phyloP scores from a whole-genome alignment of 2,888 invertebrate genomes.

The Pelosia muscerda region DNA sequence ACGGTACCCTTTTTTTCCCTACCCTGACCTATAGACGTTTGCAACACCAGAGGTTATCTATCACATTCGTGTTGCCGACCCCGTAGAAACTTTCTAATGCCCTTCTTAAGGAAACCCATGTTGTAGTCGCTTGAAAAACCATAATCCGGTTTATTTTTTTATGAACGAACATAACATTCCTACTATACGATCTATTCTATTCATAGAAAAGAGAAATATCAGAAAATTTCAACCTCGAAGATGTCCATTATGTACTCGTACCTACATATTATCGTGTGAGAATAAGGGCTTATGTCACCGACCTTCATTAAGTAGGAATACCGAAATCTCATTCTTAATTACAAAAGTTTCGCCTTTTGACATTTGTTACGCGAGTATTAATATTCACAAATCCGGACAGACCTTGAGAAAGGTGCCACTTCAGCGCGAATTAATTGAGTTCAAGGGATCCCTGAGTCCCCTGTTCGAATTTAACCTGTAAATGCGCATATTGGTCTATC shows the following conservation, averaged over 20 bases:
- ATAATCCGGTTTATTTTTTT: too few relatives aligned
- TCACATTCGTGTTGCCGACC: too few relatives aligned
- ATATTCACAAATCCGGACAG: conserved; percentile 52
- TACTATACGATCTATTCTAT: too few relatives aligned
- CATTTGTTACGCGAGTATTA: conserved; percentile 49
- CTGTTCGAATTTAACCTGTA: conserved; percentile 16
- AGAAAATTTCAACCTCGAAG: neutral
- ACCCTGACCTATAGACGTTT: too few relatives aligned
- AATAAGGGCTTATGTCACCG: neutral
- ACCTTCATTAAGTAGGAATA: conserved; percentile 22
- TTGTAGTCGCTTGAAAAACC: too few relatives aligned
- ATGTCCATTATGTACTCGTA: neutral
- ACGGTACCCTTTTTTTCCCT: too few relatives aligned
- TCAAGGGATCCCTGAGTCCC: conserved; percentile 13
- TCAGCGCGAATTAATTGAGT: conserved; percentile 40
- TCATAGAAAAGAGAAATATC: neutral
- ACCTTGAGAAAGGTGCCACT: conserved; percentile 13
- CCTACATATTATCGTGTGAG: neutral
- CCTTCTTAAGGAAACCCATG: too few relatives aligned
- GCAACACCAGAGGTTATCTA: too few relatives aligned
- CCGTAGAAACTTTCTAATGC: too few relatives aligned
- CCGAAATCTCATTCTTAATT: conserved; percentile 39
- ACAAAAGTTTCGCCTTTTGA: conserved; percentile 47
- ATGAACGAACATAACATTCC: too few relatives aligned
- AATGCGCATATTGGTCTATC: neutral